Base-by-base conservation (phyloP, 2,113 vertebrate species). In the Plotosus lineatus region DNA sequence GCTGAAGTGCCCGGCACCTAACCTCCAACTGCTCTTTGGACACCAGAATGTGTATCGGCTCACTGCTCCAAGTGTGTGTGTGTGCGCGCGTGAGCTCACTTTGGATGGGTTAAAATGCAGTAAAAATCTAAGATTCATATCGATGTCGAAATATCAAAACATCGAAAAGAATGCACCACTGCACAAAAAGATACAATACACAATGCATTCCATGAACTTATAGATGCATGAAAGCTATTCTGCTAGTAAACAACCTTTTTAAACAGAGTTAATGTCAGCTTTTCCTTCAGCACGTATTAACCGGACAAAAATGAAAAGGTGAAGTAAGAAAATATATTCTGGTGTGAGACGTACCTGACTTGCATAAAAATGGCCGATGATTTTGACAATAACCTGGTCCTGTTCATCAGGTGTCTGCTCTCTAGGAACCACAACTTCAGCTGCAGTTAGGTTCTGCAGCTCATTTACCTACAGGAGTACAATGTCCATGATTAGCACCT, bases 301-400 rank as follows among this genome's bases (percentile, higher is more conserved):
- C 31, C 15, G 12, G 2, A 33, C 9, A 38, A 68, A 42, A 12
- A n/a, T 28, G 31, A 44, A 46, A 48, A 48, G 17, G 15, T 50
- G 9, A 71, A 21, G 6, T 2, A 40, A 4, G 21, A 75, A 42
- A 75, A 58, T 19, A 51, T 26, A 12, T 17, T 51, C 11, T 31
- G 10, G 44, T 10, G 11, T 40, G 8, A 55, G 3, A 74, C 85
- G 50, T 90, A 98, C 97, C 96, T 98, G 97, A 91, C 97, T 98
- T 88, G 97, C 97, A 2, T 97, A 98, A 93, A 98, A 98, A 89
- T 98, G 97, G 87, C 97, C 97, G 0, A 96, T 97, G 91, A 98
- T 98, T 91, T 98, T 98, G 75, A 98, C 97, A 0, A 98, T 95
- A 88, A 98, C 97, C 88, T 98, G 97, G 87, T 98, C 96, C 0